phyloP scores from a whole-genome alignment of 2,797 vertebrate species.

The Cynodonichthys magdalenae region DNA sequence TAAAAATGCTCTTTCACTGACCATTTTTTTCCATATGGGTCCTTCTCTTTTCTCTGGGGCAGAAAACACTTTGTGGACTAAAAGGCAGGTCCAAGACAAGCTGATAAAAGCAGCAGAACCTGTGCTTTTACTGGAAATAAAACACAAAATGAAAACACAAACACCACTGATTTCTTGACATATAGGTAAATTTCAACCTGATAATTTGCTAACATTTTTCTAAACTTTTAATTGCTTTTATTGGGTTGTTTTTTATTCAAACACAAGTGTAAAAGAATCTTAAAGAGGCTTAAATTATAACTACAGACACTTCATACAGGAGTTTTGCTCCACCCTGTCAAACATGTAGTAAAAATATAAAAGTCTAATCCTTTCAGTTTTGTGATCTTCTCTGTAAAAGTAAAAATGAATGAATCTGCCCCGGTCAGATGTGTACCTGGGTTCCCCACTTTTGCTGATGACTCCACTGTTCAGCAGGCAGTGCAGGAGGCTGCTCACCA shows the following conservation, averaged over 20 bases:
- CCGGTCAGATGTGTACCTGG: constrained; percentile 80
- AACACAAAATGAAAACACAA: not conserved
- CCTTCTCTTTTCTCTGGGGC: constrained; percentile 86
- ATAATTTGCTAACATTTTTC: not conserved
- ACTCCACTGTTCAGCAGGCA: constrained; percentile 91
- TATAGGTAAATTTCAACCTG: not conserved
- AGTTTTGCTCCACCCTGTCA: no score
- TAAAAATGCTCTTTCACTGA: constrained; percentile 33
- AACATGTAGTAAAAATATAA: not conserved
- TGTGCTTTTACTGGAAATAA: constrained; percentile 87
- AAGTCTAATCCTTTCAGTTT: not conserved
- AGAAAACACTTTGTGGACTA: constrained; percentile 87
- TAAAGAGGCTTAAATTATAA: no score
- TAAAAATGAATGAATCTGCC: no score
- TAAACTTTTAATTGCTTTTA: not conserved
- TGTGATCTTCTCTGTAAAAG: no score
- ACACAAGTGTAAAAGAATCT: no score
- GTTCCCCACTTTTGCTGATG: constrained; percentile 83
- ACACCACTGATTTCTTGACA: not conserved
- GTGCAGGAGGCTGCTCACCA: constrained; percentile 88
- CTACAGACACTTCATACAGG: no score
- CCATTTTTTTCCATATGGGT: constrained; percentile 93
- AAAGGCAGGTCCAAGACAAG: constrained; percentile 92
- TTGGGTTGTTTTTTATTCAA: not conserved
- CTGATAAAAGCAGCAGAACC: constrained; percentile 90